A percentile compares a stretch with the other conserved stretches of the same genome.
These are phyloP conservation scores for Drosophila testacea DNA, from an alignment of 2,888 invertebrate genomes.

Conservation along the genomic window DNA sequence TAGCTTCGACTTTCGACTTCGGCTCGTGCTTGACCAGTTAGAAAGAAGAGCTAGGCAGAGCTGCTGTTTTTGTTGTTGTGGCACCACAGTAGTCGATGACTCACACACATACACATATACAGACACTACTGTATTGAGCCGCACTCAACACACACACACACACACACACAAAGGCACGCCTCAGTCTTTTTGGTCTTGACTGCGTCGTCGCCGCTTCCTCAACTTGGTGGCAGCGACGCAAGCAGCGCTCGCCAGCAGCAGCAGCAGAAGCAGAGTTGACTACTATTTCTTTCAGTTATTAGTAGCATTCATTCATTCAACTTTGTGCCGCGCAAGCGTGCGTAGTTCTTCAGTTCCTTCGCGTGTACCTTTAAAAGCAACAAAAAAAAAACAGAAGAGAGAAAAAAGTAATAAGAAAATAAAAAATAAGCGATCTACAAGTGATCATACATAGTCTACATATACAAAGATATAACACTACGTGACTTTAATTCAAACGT, in stretches of 20 bases:
- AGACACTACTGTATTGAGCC: constrained; percentile 64
- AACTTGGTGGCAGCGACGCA: constrained; percentile 70
- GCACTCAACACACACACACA: constrained; percentile 52
- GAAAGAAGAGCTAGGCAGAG: constrained; percentile 67
- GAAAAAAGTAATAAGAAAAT: constrained; percentile 18
- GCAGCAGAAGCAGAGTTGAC: constrained; percentile 69
- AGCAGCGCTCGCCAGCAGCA: constrained; percentile 38
- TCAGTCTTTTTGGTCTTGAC: constrained; percentile 53
- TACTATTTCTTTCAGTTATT: constrained; percentile 80
- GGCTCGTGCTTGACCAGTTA: constrained; percentile 66
- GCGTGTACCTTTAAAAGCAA: constrained; percentile 69
- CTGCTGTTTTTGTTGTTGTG: constrained; percentile 42
- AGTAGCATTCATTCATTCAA: constrained; percentile 80
- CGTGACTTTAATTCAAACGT: constrained; percentile 46
- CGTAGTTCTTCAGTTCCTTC: constrained; percentile 81
- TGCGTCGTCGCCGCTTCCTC: constrained; percentile 76
- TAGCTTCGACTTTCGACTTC: not conserved
- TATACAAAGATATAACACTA: constrained; percentile 32
- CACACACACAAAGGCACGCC: constrained; percentile 58
- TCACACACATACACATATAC: constrained; percentile 58
- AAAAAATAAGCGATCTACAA: constrained; percentile 24
- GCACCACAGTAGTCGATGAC: constrained; percentile 68
- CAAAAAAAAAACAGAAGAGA: constrained; percentile 3
- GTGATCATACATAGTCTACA: constrained; percentile 14
- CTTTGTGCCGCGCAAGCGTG: constrained; percentile 81